A percentile compares a stretch with the other conserved stretches of the same genome.
Evolutionary conservation across 2,888 invertebrate species (phyloP).

Genomic region (Drosophila monieri): DNA sequence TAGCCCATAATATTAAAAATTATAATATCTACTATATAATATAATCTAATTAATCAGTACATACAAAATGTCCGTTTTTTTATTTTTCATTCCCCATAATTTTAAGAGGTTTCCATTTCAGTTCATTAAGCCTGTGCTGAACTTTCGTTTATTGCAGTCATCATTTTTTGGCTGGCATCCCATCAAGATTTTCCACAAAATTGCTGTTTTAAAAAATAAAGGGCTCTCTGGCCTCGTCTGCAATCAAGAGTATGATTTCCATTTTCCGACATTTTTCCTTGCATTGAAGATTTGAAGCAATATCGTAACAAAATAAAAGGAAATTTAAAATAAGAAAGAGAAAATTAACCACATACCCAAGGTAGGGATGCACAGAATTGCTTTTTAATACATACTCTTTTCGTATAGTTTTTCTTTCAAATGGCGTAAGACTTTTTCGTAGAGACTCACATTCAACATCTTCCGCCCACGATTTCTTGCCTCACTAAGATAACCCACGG

Average conservation of each 20-base stretch:
- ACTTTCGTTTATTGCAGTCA: slow-evolving; percentile 31
- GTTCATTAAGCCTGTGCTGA: slow-evolving; percentile 3
- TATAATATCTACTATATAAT: no score
- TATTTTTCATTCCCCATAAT: neutral
- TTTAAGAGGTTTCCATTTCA: slow-evolving; percentile 17
- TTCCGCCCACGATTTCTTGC: neutral
- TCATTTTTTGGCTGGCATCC: slow-evolving; percentile 15
- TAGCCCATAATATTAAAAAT: no score
- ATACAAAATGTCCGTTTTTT: neutral
- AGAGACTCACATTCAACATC: neutral
- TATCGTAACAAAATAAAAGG: neutral
- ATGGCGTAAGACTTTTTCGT: neutral
- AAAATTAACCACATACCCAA: neutral
- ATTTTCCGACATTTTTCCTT: slow-evolving; percentile 7
- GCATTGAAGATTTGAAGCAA: neutral
- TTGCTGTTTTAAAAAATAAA: slow-evolving; percentile 44
- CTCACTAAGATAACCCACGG: neutral
- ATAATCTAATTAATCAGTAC: no score
- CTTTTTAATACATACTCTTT: neutral
- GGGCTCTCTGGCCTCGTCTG: neutral
- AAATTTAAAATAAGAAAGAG: neutral
- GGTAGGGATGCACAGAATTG: neutral
- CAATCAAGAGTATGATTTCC: slow-evolving; percentile 6
- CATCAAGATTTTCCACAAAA: slow-evolving; percentile 24
- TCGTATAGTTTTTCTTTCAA: neutral